Percentiles rank a stretch among this genome's conserved stretches.
phyloP scores from a whole-genome alignment of 2,888 invertebrate genomes.

The Parelbella ahira region DNA sequence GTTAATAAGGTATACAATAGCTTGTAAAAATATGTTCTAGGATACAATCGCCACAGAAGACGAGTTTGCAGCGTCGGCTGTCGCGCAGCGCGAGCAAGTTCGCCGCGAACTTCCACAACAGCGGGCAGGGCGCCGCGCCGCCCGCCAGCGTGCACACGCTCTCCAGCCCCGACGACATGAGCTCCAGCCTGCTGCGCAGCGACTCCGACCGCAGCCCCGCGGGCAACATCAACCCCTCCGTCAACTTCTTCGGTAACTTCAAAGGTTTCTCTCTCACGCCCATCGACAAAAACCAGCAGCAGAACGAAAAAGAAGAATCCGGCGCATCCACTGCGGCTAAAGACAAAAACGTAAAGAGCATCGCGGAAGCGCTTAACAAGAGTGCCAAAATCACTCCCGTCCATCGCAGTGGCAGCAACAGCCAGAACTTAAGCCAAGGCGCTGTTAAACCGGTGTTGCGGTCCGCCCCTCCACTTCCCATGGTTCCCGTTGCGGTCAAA shows the following conservation, averaged over 20 bases:
- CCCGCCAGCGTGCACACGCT: slow-evolving; percentile 74
- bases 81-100: slow-evolving; percentile 72
- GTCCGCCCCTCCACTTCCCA: slow-evolving; percentile 84
- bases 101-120: slow-evolving; percentile 68
- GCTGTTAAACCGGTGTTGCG: slow-evolving; percentile 71
- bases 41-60: slow-evolving; percentile 68
- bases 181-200: slow-evolving; percentile 83
- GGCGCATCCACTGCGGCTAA: slow-evolving; percentile 16
- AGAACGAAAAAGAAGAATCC: slow-evolving; percentile 32
- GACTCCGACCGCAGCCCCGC: slow-evolving; percentile 71
- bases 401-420: slow-evolving; percentile 64
- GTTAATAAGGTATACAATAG: too few relatives aligned
- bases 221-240: slow-evolving; percentile 67
- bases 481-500: slow-evolving; percentile 65
- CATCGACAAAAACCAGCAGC: slow-evolving; percentile 69
- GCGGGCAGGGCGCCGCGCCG: slow-evolving; percentile 45
- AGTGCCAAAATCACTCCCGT: slow-evolving; percentile 81
- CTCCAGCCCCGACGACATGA: slow-evolving; percentile 85
- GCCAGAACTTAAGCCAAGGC: slow-evolving; percentile 56
- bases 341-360: slow-evolving; percentile 29
- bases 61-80: slow-evolving; percentile 64
- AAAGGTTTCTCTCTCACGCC: slow-evolving; percentile 91
- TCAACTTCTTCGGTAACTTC: slow-evolving; percentile 91
- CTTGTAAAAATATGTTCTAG: slow-evolving; percentile 47
- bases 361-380: slow-evolving; percentile 40